Evolutionary conservation across 2,113 vertebrate genomes (phyloP).

Genomic region (Romanogobio albipinnatus): DNA sequence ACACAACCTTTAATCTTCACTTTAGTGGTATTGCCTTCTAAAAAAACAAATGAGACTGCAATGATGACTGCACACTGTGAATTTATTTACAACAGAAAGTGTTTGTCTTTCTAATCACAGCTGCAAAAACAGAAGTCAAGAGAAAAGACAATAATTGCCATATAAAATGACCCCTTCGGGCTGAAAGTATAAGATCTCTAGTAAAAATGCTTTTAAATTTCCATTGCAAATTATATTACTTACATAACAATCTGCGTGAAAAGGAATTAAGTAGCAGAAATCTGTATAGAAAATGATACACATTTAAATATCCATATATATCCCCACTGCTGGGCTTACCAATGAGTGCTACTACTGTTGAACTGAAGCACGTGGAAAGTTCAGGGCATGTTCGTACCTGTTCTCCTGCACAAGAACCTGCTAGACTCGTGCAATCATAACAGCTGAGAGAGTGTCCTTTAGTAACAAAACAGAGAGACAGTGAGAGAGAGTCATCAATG

Average conservation of each 20-base stretch:
- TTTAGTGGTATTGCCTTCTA: background rate
- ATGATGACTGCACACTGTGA: no score
- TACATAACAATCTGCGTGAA: background rate
- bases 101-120: background rate
- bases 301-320: background rate
- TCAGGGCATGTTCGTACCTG: background rate
- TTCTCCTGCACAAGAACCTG: background rate
- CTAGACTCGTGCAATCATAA: background rate
- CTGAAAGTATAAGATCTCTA: no score
- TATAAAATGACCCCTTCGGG: no score
- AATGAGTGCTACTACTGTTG: background rate
- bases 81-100: no score
- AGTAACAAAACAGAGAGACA: background rate
- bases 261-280: background rate
- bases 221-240: background rate
- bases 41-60: background rate
- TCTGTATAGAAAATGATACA: background rate
- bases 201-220: no score
- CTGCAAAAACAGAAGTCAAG: background rate
- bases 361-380: background rate
- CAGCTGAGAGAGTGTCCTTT: background rate
- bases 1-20: background rate
- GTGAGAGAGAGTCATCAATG: background rate
- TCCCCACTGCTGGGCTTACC: background rate
- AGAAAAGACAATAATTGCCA: no score